Base-by-base conservation (phyloP, 2,113 vertebrate genomes). In the Tachuris rubrigastra region DNA sequence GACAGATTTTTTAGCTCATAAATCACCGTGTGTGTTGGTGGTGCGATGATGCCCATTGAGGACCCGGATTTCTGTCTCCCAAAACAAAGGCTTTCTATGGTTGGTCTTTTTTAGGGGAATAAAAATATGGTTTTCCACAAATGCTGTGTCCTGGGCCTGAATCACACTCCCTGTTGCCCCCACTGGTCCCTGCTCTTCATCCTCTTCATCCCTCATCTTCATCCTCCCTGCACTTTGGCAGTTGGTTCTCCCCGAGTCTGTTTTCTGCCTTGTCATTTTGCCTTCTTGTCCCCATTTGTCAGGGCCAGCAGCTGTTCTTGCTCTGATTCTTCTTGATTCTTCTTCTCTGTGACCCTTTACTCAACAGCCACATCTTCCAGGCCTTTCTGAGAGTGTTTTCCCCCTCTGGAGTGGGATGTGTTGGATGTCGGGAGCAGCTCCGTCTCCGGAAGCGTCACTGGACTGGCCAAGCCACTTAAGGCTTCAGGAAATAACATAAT, bases 401-500 rank as follows among this genome's bases (percentile, higher is more conserved):
- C 28, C 53, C 55, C 5, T 3, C 41, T 66, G 24, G 0, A 35
- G 14, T 2, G 20, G 77, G 78, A 71, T 63, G 47, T 78, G 30
- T 21, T 6, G 31, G 82, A 30, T 8, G 0, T 37, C 0, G 0
- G 92, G 91, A 89, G 96, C 80, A 77, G 87, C 87, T 92, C 41
- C 3, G 1, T 16, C 72, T 60, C 80, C 72, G 41, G 94, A 94
- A 92, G 88, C 12, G 72, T 96, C 90, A 27, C 80, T 41, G 59
- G 79, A 92, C 90, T 89, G 93, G 88, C 92, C 80, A 60, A 95
- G 89, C 96, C 86, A 96, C 92, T 90, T 92, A 80, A 50, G 79
- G 78, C 79, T 96, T 84, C 95, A 97, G 97, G 97, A 97, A 97
- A 71, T 96, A 85, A 82, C 95, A 87, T 87, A 94, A 87, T 89